These are phyloP conservation scores for Battus philenor DNA, from an alignment of 1,140 invertebrate genomes.

Conservation along the genomic window DNA sequence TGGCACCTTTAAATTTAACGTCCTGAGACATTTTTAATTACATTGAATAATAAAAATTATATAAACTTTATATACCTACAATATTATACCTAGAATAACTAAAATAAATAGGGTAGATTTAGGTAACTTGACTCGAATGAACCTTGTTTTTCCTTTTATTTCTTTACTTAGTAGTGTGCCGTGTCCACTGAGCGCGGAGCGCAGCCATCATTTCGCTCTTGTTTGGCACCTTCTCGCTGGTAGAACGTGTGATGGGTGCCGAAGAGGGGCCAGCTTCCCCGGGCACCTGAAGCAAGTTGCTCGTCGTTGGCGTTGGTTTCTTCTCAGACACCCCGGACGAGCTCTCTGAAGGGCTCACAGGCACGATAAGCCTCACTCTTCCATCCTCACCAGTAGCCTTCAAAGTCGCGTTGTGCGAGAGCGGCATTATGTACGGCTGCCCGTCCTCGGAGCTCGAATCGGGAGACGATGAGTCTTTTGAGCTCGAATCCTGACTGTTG, in stretches of 20 bases:
- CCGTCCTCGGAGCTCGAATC: conserved; percentile 57
- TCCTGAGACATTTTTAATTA: conserved; percentile 1
- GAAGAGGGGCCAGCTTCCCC: conserved; percentile 45
- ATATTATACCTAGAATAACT: conserved; percentile 17
- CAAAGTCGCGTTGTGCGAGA: conserved; percentile 79
- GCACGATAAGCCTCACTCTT: conserved; percentile 75
- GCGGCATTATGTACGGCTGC: conserved; percentile 79
- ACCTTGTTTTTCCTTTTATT: conserved; percentile 9
- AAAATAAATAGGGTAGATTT: conserved; percentile 19
- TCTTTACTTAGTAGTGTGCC: conserved; percentile 89
- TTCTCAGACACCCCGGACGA: conserved; percentile 33
- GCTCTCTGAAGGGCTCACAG: conserved; percentile 65
- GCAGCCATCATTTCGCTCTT: conserved; percentile 90
- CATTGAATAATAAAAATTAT: background rate
- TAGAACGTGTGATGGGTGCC: conserved; percentile 85
- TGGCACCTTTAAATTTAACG: conserved; percentile 30
- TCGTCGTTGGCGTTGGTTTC: conserved; percentile 36
- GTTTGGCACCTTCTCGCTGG: conserved; percentile 89
- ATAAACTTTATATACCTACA: conserved; percentile 7
- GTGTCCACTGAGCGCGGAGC: conserved; percentile 86
- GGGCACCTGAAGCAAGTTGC: conserved; percentile 65
- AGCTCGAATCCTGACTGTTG: conserved; percentile 42
- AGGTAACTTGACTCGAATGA: conserved; percentile 39
- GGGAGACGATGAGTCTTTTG: conserved; percentile 52
- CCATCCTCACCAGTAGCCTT: conserved; percentile 78